Evolutionary conservation across 2,113 vertebrate species (phyloP), one percentile per base, ranked within the genome.

Genomic region (Paramormyrops kingsleyae): DNA sequence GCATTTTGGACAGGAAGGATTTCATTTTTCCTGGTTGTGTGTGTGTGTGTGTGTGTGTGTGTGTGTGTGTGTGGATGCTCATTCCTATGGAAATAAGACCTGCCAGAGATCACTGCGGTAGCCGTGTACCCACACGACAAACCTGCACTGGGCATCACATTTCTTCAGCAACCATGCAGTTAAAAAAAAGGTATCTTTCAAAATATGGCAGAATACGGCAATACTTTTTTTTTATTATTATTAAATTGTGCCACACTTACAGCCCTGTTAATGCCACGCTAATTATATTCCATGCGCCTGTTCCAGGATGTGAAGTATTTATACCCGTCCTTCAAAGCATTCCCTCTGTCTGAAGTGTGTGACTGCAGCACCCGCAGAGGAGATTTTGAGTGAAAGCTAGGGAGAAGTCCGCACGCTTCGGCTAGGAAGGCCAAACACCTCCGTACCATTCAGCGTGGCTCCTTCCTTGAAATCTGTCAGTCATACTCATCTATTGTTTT

Each of bases 221-320:
- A 47, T 17, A 12, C 19, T 84, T 83, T 31, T 42, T 62, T 59
- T n/a, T 56, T 24, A 1, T 24, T 47, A 5, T 89, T 92, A 95
- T 93, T 94, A 93, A 91, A 89, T 93, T 96, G 95, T 96, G 95
- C 95, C 95, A 95, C 95, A 95, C 96, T 93, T 90, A 91, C 93
- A 95, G 95, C 95, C 85, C 94, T 94, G 92, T 95, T 95, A 94
- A 85, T 91, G 92, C 92, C 94, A 93, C 91, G 93, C 95, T 96
- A 96, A 96, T 96, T 96, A 95, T 96, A 96, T 94, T 91, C 93
- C 90, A 88, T 84, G 85, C 92, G 91, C 92, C 92, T 96, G 95
- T 96, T 96, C 96, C 87, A 87, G 93, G 94, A 91, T 90, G 92
- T 91, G 92, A 90, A 92, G 93, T 95, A 95, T 96, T 96, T 94